phyloP scores from a whole-genome alignment of 1,140 invertebrate genomes.

The Tyrophagus putrescentiae region DNA sequence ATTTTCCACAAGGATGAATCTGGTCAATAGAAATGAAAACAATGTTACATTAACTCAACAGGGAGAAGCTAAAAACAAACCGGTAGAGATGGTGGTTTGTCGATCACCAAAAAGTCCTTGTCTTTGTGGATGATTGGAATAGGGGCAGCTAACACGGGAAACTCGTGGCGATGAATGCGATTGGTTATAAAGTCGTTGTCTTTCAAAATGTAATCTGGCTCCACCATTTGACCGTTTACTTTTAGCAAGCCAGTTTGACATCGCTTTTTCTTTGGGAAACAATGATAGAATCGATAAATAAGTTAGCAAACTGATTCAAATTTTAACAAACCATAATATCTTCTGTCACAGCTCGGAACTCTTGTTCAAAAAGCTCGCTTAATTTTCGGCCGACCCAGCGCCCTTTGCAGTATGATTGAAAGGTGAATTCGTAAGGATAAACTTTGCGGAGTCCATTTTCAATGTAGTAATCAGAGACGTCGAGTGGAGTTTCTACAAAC shows the following conservation, averaged over 20 bases:
- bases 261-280: constrained; percentile 51
- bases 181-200: constrained; percentile 88
- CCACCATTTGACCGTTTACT: constrained; percentile 84
- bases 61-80: constrained; percentile 39
- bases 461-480: constrained; percentile 87
- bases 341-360: background rate
- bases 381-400: constrained; percentile 91
- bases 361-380: constrained; percentile 35
- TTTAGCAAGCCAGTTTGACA: constrained; percentile 76
- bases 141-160: constrained; percentile 45
- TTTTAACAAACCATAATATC: background rate
- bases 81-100: constrained; percentile 99
- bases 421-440: constrained; percentile 94
- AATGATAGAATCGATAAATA: constrained; percentile 20
- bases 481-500: constrained; percentile 29
- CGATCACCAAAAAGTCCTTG: constrained; percentile 94
- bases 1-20: constrained; percentile 92
- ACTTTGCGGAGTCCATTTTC: constrained; percentile 95
- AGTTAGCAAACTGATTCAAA: background rate
- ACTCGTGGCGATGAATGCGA: constrained; percentile 40
- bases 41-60: background rate
- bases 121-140: constrained; percentile 92
- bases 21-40: constrained; percentile 32
- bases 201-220: constrained; percentile 72
- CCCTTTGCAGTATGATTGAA: constrained; percentile 90